Conservation (phyloP, 2,797 vertebrate genomes). For the Tachyglossus aculeatus region DNA sequence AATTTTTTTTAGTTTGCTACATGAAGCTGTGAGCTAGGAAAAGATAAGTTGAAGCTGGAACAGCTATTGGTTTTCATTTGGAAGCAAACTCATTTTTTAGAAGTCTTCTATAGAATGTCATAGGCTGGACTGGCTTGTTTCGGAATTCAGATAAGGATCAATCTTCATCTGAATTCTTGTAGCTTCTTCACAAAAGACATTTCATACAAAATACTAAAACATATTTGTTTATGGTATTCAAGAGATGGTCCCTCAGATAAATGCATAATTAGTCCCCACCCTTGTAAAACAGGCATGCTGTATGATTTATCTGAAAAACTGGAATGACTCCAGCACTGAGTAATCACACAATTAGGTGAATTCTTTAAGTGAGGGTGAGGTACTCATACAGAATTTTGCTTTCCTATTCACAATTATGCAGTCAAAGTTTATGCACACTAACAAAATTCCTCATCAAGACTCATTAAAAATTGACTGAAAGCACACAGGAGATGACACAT, state of each 20-base stretch:
- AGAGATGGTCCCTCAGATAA: conserved; percentile 19
- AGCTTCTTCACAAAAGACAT: conserved; percentile 26
- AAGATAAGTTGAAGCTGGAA: background rate
- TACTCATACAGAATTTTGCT: conserved; percentile 28
- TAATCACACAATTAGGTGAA: conserved; percentile 33
- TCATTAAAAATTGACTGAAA: conserved; percentile 23
- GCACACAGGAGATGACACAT: conserved; percentile 6
- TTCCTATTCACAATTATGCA: conserved; percentile 33
- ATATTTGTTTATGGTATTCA: conserved; percentile 9
- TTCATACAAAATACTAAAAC: conserved; percentile 1
- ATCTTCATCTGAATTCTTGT: conserved; percentile 8
- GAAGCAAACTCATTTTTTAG: background rate
- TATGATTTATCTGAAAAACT: conserved; percentile 21
- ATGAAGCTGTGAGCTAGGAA: background rate
- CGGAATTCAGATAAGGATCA: background rate
- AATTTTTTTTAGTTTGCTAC: background rate
- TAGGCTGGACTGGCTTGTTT: background rate
- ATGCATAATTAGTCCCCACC: conserved; percentile 7
- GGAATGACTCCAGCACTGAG: conserved; percentile 17
- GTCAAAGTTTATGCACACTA: conserved; percentile 22
- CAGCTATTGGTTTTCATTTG: background rate
- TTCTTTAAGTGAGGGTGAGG: conserved; percentile 33
- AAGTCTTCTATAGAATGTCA: background rate
- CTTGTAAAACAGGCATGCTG: background rate
- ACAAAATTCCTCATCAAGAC: conserved; percentile 29